Percentiles rank a stretch among this genome's conserved stretches.
Conservation (phyloP, 1,140 invertebrate species). For the Cardiocondyla obscurior region DNA sequence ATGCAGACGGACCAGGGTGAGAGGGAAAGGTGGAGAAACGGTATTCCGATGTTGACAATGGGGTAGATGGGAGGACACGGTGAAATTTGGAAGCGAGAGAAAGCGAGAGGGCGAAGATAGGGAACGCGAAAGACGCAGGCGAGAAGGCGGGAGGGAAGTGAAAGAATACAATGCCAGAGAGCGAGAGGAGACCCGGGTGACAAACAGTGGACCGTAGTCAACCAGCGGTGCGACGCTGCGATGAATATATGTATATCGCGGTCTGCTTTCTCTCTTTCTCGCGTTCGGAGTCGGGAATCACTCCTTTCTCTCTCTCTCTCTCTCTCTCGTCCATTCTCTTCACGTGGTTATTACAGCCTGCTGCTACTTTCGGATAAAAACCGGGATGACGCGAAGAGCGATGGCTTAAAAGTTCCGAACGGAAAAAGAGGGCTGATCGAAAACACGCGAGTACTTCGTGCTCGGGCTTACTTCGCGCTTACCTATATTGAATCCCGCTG, state of each 20-base stretch:
- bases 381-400: conserved; percentile 24
- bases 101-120: not conserved
- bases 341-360: conserved; percentile 62
- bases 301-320: conserved; percentile 61
- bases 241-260: conserved; percentile 59
- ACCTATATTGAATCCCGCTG: conserved; percentile 55
- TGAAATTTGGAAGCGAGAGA: conserved; percentile 29
- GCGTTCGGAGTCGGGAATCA: not conserved
- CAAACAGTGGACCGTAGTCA: conserved; percentile 65
- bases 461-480: conserved; percentile 38
- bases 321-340: conserved; percentile 65
- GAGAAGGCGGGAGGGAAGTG: not conserved
- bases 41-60: conserved; percentile 47
- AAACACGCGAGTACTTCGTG: conserved; percentile 60
- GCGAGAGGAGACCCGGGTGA: conserved; percentile 50
- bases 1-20: not conserved
- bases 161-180: conserved; percentile 43
- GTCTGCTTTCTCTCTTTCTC: not conserved
- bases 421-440: conserved; percentile 57
- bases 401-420: conserved; percentile 52
- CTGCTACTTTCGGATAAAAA: conserved; percentile 61
- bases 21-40: not conserved
- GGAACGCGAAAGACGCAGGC: not conserved
- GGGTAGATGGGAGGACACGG: not conserved
- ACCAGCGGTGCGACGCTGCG: conserved; percentile 7